These are phyloP conservation scores for Blomia tropicalis DNA, from an alignment of 2,888 invertebrate species.

Conservation along the genomic window DNA sequence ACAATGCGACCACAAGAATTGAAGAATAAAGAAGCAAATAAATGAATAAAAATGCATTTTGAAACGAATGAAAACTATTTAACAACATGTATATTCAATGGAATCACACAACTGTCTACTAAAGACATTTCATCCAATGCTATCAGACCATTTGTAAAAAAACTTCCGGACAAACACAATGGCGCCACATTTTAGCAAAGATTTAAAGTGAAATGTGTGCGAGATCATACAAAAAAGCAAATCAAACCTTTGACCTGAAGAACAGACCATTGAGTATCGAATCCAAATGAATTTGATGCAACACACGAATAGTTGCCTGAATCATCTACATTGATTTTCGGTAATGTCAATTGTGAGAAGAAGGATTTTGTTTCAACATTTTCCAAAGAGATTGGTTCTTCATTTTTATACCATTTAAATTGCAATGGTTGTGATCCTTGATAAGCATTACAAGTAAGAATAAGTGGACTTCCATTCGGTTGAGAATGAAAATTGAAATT, in stretches of 20 bases:
- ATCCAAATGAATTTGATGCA: background rate
- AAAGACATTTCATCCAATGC: no score
- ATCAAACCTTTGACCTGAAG: constrained; percentile 8
- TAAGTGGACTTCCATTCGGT: background rate
- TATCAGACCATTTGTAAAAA: no score
- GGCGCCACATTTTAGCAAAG: background rate
- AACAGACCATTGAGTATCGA: background rate
- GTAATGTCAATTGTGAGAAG: background rate
- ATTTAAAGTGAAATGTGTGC: background rate
- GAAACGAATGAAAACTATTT: no score
- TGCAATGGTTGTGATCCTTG: constrained; percentile 26
- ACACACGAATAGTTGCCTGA: constrained; percentile 6
- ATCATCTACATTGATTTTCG: background rate
- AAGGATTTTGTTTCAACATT: background rate
- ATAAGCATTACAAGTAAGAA: background rate
- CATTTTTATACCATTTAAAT: constrained; percentile 27
- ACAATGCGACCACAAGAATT: constrained; percentile 18
- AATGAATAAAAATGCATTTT: background rate
- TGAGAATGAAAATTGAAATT: background rate
- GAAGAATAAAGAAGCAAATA: background rate
- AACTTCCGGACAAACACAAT: background rate
- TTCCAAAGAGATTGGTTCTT: constrained; percentile 2
- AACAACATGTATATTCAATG: no score
- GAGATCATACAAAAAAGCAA: background rate
- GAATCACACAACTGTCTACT: no score